Percentiles rank a stretch among this genome's conserved stretches.
Conservation (phyloP, 2,888 invertebrate species). For the Plagodis dolabraria region DNA sequence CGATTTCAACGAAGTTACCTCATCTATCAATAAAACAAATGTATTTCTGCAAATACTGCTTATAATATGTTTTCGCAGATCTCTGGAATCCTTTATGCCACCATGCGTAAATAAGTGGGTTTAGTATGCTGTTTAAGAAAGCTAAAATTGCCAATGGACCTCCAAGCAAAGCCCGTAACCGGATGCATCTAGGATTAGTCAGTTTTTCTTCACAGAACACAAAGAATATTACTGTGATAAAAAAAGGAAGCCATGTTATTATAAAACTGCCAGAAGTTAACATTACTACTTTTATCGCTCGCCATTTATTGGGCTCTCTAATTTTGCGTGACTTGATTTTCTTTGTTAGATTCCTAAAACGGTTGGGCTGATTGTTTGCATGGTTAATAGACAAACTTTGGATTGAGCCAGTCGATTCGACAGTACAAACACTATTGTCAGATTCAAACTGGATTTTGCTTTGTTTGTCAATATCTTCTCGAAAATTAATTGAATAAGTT, state of each 20-base stretch:
- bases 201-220: conserved; percentile 79
- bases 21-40: conserved; percentile 26
- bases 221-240: conserved; percentile 82
- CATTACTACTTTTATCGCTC: conserved; percentile 86
- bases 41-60: conserved; percentile 27
- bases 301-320: conserved; percentile 81
- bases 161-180: conserved; percentile 77
- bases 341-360: conserved; percentile 11
- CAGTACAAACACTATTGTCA: conserved; percentile 59
- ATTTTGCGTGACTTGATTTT: conserved; percentile 40
- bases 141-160: conserved; percentile 86
- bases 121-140: conserved; percentile 85
- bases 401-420: conserved; percentile 49
- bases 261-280: conserved; percentile 86
- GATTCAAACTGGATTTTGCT: conserved; percentile 50
- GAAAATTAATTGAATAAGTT: conserved; percentile 16
- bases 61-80: conserved; percentile 65
- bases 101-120: conserved; percentile 89
- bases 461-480: conserved; percentile 35
- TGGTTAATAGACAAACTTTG: conserved; percentile 33
- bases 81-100: conserved; percentile 88
- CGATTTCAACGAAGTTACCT: conserved; percentile 9
- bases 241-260: conserved; percentile 87
- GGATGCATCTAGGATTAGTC: conserved; percentile 74
- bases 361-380: conserved; percentile 26